Conservation (phyloP, 2,888 invertebrate species). For the Epinotia ramella region DNA sequence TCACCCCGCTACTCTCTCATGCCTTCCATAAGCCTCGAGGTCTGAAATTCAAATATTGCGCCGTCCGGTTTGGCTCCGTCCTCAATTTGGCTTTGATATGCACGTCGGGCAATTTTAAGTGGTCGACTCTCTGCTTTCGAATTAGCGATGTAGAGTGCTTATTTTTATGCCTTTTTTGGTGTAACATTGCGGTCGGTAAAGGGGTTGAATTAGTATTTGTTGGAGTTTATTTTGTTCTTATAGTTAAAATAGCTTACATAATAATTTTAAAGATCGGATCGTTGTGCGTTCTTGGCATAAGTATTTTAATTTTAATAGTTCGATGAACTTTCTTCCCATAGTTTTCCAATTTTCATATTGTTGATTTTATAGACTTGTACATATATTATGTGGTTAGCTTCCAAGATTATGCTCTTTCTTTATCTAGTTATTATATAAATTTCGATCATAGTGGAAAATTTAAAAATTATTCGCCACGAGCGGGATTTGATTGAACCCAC, state of each 20-base stretch:
- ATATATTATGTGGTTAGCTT: neutral
- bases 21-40: conserved; percentile 18
- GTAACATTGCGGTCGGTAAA: conserved; percentile 16
- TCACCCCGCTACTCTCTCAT: conserved; percentile 3
- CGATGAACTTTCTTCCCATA: too few species aligned
- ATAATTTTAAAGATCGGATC: neutral
- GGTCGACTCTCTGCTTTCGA: conserved; percentile 45
- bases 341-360: neutral
- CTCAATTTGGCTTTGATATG: conserved; percentile 51
- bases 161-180: conserved; percentile 32
- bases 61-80: conserved; percentile 44
- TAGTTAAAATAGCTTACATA: neutral
- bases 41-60: conserved; percentile 51
- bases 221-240: neutral
- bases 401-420: too few species aligned
- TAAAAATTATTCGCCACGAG: too few species aligned
- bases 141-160: conserved; percentile 41
- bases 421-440: too few species aligned
- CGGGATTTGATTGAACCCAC: too few species aligned
- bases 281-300: too few species aligned
- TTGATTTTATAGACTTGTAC: neutral
- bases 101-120: conserved; percentile 51
- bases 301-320: too few species aligned
- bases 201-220: neutral
- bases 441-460: too few species aligned